Evolutionary conservation across 2,113 vertebrate species (phyloP).

Genomic region (Larimichthys polyactis): DNA sequence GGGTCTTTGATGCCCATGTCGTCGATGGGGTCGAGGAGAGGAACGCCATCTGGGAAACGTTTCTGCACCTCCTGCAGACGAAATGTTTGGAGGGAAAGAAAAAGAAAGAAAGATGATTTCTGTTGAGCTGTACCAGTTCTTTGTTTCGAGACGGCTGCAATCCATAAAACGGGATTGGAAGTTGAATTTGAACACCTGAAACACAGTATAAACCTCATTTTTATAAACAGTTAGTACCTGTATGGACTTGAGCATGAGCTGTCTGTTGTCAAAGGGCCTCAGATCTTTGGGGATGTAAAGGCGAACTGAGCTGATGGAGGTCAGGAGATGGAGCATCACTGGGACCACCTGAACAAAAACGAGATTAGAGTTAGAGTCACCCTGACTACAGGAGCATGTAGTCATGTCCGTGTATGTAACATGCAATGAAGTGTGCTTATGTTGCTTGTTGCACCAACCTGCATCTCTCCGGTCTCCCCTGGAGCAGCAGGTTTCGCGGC

Average conservation of each 20-base stretch:
- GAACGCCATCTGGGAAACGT: slow-evolving; percentile 95
- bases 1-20: slow-evolving; percentile 99
- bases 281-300: slow-evolving; percentile 97
- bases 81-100: background rate
- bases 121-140: background rate
- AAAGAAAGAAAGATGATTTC: background rate
- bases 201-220: no score
- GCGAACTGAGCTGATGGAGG: slow-evolving; percentile 95
- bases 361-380: background rate
- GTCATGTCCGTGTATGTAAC: background rate
- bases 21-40: slow-evolving; percentile 93
- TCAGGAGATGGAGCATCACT: slow-evolving; percentile 93
- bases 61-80: slow-evolving; percentile 93
- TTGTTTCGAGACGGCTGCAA: background rate
- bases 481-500: slow-evolving; percentile 90
- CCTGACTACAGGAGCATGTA: background rate
- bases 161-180: no score
- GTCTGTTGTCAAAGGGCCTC: slow-evolving; percentile 93
- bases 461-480: slow-evolving; percentile 96
- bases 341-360: slow-evolving; percentile 90
- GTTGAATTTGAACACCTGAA: no score
- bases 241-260: slow-evolving; percentile 96
- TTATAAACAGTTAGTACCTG: slow-evolving; percentile 81
- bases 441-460: slow-evolving; percentile 81
- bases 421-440: background rate